A percentile compares a stretch with the other conserved stretches of the same genome.
These are phyloP conservation scores for Sipha maydis DNA, from an alignment of 2,888 invertebrate species.

Conservation along the genomic window DNA sequence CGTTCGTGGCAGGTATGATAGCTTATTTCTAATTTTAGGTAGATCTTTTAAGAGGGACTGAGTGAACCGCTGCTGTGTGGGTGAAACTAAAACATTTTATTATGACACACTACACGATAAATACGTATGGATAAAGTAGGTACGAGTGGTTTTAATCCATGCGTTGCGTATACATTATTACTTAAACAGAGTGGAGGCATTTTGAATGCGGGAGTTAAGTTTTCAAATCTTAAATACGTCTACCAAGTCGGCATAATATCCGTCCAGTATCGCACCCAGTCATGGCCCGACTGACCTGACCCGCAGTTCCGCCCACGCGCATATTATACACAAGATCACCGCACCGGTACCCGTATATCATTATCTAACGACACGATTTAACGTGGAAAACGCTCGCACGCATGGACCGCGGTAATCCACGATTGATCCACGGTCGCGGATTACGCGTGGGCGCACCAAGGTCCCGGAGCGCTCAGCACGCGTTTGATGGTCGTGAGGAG, in stretches of 20 bases:
- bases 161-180: too few relatives aligned
- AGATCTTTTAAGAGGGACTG: too few relatives aligned
- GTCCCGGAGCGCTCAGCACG: background rate
- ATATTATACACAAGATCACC: background rate
- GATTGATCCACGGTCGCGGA: slow-evolving; percentile 6
- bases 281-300: background rate
- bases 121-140: too few relatives aligned
- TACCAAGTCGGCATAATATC: background rate
- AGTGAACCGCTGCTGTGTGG: too few relatives aligned
- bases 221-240: too few relatives aligned
- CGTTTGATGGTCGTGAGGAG: slow-evolving; percentile 34
- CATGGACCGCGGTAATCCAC: slow-evolving; percentile 27
- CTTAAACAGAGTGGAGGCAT: too few relatives aligned
- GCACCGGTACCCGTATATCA: background rate
- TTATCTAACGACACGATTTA: slow-evolving; percentile 6
- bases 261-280: background rate
- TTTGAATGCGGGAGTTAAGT: too few relatives aligned
- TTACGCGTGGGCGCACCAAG: background rate
- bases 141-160: too few relatives aligned
- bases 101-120: too few relatives aligned
- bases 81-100: too few relatives aligned
- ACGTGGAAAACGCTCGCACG: background rate
- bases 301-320: background rate
- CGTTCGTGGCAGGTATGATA: too few relatives aligned
- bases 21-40: too few relatives aligned